Percentiles rank a stretch among this genome's conserved stretches.
Evolutionary conservation across 2,113 vertebrate genomes (phyloP).

Genomic region (Isurus oxyrinchus): DNA sequence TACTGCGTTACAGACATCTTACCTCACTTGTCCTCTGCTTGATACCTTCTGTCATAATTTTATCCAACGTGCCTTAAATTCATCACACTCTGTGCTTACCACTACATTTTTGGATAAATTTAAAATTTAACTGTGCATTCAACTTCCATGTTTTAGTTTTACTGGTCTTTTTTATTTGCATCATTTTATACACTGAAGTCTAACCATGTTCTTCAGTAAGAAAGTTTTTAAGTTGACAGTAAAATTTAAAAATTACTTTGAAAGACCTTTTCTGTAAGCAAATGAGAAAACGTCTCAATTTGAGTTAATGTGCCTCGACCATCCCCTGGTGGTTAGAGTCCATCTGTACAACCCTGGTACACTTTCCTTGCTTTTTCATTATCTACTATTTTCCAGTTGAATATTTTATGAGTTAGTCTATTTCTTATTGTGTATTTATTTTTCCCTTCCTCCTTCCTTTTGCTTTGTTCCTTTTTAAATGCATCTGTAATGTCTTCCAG

Average conservation of each 20-base stretch:
- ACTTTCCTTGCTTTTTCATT: not conserved
- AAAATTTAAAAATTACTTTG: not conserved
- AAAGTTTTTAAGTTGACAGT: not conserved
- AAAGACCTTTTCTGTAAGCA: not conserved
- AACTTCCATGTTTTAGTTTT: too few species aligned
- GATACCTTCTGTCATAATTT: too few species aligned
- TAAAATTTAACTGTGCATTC: too few species aligned
- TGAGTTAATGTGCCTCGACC: not conserved
- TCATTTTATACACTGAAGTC: not conserved
- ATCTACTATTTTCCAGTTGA: not conserved
- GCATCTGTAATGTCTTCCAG: not conserved
- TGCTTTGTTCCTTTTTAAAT: not conserved
- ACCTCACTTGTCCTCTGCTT: too few species aligned
- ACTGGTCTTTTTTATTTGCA: too few species aligned
- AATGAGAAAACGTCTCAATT: not conserved
- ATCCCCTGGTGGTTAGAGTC: too few species aligned
- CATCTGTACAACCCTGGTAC: not conserved
- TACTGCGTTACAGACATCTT: too few species aligned
- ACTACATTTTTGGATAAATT: too few species aligned
- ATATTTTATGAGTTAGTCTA: not conserved
- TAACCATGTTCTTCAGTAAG: not conserved
- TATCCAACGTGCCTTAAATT: too few species aligned
- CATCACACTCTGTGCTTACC: too few species aligned
- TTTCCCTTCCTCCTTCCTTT: not conserved
- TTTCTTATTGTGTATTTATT: not conserved